Percentiles rank a stretch among this genome's conserved stretches.
These are phyloP conservation scores for Exaiptasia diaphana DNA, from an alignment of 64 coral and sea anemone species.

Conservation along the genomic window DNA sequence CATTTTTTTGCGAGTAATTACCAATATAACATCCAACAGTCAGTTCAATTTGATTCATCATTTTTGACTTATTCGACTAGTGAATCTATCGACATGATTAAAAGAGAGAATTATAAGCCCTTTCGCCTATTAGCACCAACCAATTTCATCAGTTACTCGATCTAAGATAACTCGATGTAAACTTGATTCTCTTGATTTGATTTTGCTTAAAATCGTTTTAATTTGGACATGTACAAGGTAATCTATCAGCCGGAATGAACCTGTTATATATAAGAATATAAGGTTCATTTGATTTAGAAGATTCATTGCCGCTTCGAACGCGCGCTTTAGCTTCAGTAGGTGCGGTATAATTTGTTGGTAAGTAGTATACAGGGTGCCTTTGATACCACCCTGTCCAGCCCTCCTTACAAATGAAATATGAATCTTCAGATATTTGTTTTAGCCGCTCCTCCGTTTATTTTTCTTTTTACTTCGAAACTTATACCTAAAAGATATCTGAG, in stretches of 20 bases:
- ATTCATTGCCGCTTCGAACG: too few species aligned
- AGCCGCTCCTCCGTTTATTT: too few species aligned
- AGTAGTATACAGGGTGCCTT: too few species aligned
- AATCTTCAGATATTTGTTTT: too few species aligned
- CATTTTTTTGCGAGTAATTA: neutral
- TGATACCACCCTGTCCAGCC: too few species aligned
- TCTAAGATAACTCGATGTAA: constrained; percentile 4
- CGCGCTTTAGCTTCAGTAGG: too few species aligned
- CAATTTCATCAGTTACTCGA: constrained; percentile 12
- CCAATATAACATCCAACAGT: neutral
- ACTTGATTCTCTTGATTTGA: neutral
- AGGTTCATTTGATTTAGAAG: neutral
- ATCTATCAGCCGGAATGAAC: constrained; percentile 5
- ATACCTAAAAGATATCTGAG: too few species aligned
- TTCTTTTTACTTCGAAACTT: too few species aligned
- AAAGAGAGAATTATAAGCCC: neutral
- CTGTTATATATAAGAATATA: neutral
- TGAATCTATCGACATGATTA: neutral
- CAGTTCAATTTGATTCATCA: neutral
- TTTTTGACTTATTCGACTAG: neutral
- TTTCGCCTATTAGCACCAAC: neutral
- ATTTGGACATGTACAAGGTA: constrained; percentile 4
- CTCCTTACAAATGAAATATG: too few species aligned
- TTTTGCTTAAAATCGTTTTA: constrained; percentile 1
- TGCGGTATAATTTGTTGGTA: too few species aligned